Evolutionary conservation across 2,113 vertebrate species (phyloP).

Genomic region (Tupaia tana): DNA sequence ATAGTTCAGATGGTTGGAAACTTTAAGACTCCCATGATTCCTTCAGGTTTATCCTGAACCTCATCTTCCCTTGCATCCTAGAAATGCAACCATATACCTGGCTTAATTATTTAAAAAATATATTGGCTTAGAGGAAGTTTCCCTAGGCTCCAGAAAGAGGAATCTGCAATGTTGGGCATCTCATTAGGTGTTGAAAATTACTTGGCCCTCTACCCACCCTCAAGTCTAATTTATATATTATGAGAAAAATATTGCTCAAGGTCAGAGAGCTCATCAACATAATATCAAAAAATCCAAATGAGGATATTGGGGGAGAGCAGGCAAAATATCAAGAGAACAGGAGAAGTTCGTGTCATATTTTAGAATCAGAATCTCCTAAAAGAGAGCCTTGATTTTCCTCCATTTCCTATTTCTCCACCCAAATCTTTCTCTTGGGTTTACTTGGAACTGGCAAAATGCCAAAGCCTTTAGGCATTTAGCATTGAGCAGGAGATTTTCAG

Average conservation of each 20-base stretch:
- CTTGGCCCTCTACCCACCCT: not conserved
- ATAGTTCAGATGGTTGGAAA: not conserved
- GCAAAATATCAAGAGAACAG: conserved; percentile 50
- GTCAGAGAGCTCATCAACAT: conserved; percentile 53
- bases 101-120: not conserved
- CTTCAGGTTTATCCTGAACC: too few relatives aligned
- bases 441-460: conserved; percentile 35
- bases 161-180: not conserved
- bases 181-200: not conserved
- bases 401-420: conserved; percentile 66
- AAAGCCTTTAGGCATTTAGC: conserved; percentile 64
- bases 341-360: conserved; percentile 18
- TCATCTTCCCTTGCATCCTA: not conserved
- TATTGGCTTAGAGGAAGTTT: conserved; percentile 8
- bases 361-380: conserved; percentile 46
- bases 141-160: not conserved
- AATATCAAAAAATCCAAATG: not conserved
- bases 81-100: not conserved
- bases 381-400: conserved; percentile 52
- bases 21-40: not conserved
- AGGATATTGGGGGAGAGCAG: not conserved
- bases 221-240: not conserved
- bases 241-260: conserved; percentile 16
- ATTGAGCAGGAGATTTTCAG: conserved; percentile 61
- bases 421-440: conserved; percentile 64